Base-by-base conservation (phyloP, 64 coral and sea anemone genomes). In the Montipora capricornis region DNA sequence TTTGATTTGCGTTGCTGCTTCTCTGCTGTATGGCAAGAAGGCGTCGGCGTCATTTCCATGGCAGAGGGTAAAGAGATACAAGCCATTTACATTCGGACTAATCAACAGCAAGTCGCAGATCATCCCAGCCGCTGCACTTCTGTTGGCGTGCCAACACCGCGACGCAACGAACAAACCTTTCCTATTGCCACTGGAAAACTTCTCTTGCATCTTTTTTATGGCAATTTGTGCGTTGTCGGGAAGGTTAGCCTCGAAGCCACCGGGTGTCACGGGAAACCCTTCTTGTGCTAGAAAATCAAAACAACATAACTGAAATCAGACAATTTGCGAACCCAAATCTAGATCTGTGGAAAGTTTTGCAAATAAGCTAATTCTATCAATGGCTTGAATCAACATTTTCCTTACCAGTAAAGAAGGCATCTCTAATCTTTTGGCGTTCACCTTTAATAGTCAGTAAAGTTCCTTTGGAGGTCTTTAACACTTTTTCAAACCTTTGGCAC, bases 31-130 rank as follows among this genome's bases (percentile, higher is more conserved):
- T 10, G 19, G 0, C 29, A 83, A 14, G 19, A 67, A 67, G 20
- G 2, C 60, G 2, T 83, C 45, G 60, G 45, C 20, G 13, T 45
- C 53, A 22, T 20, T 7, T 19, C 14, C 8, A 69, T 57, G 3
- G 44, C 49, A 83, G 46, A 61, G 16, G 16, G 80, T 73, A 55
- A 84, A 46, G 37, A 83, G 80, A n/a, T 61, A 20, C 44, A 83
- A 59, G 5, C 80, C 58, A 22, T 69, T 68, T 53, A 78, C 24
- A 3, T 46, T 78, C 29, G 81, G 46, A 75, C 62, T 92, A 16
- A 92, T 15, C 37, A 92, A 6, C 4, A 92, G 44, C 4, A 92
- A 44, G 44, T 92, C 90, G 37, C 90, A 92, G 47, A 92, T 67
- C 24, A 86, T 71, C n/a, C 81, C 81, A 20, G 69, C 24, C 14